A percentile compares a stretch with the other conserved stretches of the same genome.
Conservation (phyloP, 2,888 invertebrate species). For the Lasioglossum malachurum region DNA sequence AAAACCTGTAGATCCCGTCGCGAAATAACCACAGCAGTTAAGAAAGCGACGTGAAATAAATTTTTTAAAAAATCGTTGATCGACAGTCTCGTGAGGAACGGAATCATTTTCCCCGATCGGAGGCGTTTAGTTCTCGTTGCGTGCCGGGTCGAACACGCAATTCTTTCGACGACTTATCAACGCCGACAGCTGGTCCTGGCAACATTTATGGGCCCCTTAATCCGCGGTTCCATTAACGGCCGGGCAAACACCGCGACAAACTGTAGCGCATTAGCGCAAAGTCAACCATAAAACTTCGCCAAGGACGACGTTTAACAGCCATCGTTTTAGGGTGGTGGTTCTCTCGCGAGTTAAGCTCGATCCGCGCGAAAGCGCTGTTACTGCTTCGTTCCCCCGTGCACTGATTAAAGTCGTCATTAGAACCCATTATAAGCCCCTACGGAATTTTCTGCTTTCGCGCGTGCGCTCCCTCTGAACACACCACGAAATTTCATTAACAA, state of each 20-base stretch:
- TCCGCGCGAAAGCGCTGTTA: slow-evolving; percentile 4
- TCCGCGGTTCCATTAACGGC: slow-evolving; percentile 73
- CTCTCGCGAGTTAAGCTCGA: slow-evolving; percentile 21
- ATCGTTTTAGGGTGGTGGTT: slow-evolving; percentile 54
- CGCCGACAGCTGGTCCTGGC: slow-evolving; percentile 59
- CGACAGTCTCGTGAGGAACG: neutral
- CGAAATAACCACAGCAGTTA: too few relatives aligned
- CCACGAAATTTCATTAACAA: slow-evolving; percentile 45
- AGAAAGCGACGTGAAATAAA: too few relatives aligned
- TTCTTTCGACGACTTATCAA: slow-evolving; percentile 52
- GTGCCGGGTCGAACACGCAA: slow-evolving; percentile 25
- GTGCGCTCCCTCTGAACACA: slow-evolving; percentile 17
- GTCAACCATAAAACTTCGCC: slow-evolving; percentile 67
- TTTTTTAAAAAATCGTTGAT: neutral
- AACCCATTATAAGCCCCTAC: slow-evolving; percentile 39
- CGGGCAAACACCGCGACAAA: slow-evolving; percentile 62
- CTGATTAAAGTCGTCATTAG: slow-evolving; percentile 66
- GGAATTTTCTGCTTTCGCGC: slow-evolving; percentile 30
- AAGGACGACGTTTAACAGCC: slow-evolving; percentile 58
- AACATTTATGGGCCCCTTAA: slow-evolving; percentile 76
- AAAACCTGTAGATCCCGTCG: too few relatives aligned
- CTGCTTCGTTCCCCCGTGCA: neutral
- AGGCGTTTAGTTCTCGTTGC: neutral
- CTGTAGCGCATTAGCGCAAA: slow-evolving; percentile 65
- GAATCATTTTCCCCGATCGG: neutral